phyloP scores from a whole-genome alignment of 1,140 invertebrate species.

The Diorhabda elongata region DNA sequence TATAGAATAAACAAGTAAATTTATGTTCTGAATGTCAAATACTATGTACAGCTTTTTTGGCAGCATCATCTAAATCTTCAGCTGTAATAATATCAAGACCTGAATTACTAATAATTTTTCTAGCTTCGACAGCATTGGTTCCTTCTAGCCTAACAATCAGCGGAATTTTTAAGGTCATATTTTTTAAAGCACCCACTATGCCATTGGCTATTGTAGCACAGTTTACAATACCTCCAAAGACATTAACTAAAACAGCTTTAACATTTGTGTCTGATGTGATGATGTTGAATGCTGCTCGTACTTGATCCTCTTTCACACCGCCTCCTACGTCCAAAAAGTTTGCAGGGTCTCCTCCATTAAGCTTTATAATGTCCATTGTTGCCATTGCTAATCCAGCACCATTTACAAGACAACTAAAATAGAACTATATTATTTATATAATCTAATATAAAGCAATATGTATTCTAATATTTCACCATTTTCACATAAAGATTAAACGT shows the following conservation, averaged over 20 bases:
- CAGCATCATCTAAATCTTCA: slow-evolving; percentile 87
- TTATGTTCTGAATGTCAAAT: slow-evolving; percentile 12
- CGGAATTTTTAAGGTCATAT: slow-evolving; percentile 75
- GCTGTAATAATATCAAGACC: slow-evolving; percentile 77
- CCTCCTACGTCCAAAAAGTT: slow-evolving; percentile 97
- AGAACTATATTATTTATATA: too few relatives aligned
- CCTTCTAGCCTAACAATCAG: slow-evolving; percentile 93
- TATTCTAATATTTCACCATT: too few relatives aligned
- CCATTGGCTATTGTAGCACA: slow-evolving; percentile 96
- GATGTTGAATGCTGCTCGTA: slow-evolving; percentile 93
- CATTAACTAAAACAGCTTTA: slow-evolving; percentile 94
- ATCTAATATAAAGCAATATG: too few relatives aligned
- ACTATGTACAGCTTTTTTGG: slow-evolving; percentile 71
- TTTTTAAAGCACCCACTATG: slow-evolving; percentile 79
- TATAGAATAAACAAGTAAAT: too few relatives aligned
- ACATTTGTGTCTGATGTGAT: slow-evolving; percentile 88
- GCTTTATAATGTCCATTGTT: slow-evolving; percentile 96
- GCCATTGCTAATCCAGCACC: slow-evolving; percentile 98
- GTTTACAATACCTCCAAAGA: slow-evolving; percentile 99
- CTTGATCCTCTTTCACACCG: slow-evolving; percentile 86
- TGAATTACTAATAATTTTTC: slow-evolving; percentile 74
- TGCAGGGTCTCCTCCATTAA: slow-evolving; percentile 89
- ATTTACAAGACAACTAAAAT: slow-evolving; percentile 74
- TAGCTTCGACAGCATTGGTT: slow-evolving; percentile 60
- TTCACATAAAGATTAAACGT: too few relatives aligned